Percentiles rank a stretch among this genome's conserved stretches.
Conservation (phyloP, 1,140 invertebrate genomes). For the Apolygus lucorum region DNA sequence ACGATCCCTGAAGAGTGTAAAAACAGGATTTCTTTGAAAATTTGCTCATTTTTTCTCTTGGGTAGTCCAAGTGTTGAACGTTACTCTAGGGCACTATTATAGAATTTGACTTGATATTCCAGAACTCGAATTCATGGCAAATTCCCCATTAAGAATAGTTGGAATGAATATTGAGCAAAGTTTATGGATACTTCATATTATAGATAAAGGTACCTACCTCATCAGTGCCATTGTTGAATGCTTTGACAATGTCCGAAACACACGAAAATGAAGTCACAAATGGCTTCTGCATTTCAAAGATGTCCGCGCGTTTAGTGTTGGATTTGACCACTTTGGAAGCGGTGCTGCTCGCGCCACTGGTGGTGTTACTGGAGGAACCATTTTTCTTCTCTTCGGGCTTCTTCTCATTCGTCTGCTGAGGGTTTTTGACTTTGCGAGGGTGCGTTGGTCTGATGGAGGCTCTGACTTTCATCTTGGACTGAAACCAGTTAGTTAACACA, state of each 20-base stretch:
- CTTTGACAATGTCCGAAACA: background rate
- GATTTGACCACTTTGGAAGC: background rate
- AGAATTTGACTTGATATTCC: too few species aligned
- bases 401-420: background rate
- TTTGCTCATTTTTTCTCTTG: too few species aligned
- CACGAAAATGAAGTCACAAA: background rate
- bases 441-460: background rate
- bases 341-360: background rate
- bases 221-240: conserved; percentile 27
- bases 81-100: too few species aligned
- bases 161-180: too few species aligned
- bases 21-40: too few species aligned
- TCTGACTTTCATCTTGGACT: background rate
- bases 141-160: too few species aligned
- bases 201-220: conserved; percentile 15
- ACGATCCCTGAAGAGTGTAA: too few species aligned
- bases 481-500: too few species aligned
- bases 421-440: background rate
- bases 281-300: background rate
- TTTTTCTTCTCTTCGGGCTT: background rate
- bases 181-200: too few species aligned
- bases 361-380: background rate
- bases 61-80: too few species aligned
- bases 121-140: too few species aligned
- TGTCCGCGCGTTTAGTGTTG: background rate